Base-by-base conservation (phyloP, 2,888 invertebrate genomes). In the Drosophila anomalipes region DNA sequence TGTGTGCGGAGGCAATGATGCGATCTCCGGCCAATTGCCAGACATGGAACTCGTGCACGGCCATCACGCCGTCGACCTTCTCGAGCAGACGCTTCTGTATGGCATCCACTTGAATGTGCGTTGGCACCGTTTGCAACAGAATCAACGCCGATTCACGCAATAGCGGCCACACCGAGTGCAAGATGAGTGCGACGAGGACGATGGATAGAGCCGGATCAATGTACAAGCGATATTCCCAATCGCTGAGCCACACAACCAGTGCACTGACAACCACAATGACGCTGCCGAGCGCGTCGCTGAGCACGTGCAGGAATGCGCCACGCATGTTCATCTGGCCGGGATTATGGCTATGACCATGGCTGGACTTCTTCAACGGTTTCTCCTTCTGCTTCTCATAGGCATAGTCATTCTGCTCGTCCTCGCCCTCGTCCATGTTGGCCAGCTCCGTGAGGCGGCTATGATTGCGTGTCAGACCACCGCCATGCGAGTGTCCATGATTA, bases 1-100 rank as follows among this genome's bases (percentile, higher is more conserved):
- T 98, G 92, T 99, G 99, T 7, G 99, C 99, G 19, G 99, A 98
- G 61, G 99, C 99, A 82, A 99, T 99, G 81, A 99, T 99, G 81
- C 98, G 95, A 93, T 98, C 98, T 0, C 99, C 99, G 44, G 99
- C 98, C 85, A 99, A 94, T 94, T 99, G 99, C 99, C 99, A 99
- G 14, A 99, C 98, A 93, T 99, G 99, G 93, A 99, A 98, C 94
- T 99, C 99, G 92, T 99, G 99, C 2, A 99, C 98, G 0, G 98
- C 99, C 64, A 98, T 93, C 30, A 99, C 98, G 0, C 99, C 99
- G 90, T 98, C 98, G 33, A 99, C 97, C 91, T 97, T 97, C 91
- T 97, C 96, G 74, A 98, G 93, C 53, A 99, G 94, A 77, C 98
- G 96, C 88, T 97, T 95, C 93, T 98, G 97, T 89, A 99, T 97